phyloP scores from a whole-genome alignment of 2,888 invertebrate genomes.

The Elegia similella region DNA sequence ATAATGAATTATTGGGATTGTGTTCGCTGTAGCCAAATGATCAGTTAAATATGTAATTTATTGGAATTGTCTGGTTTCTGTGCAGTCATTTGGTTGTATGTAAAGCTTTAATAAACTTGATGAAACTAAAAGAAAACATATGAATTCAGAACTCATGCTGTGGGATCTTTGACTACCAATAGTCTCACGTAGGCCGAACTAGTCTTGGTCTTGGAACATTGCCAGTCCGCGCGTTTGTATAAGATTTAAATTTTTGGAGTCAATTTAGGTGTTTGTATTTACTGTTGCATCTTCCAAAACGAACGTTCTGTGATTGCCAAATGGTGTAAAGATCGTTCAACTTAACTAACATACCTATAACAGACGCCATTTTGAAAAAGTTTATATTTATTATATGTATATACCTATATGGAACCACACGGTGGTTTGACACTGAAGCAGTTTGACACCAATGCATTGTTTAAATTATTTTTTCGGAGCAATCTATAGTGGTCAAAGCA shows the following conservation, averaged over 20 bases:
- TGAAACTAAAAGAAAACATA: background rate
- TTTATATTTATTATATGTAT: too few relatives aligned
- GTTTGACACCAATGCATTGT: too few relatives aligned
- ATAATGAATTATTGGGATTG: too few relatives aligned
- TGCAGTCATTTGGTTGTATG: too few relatives aligned
- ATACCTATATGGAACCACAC: too few relatives aligned
- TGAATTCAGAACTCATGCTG: background rate
- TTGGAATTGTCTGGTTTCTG: too few relatives aligned
- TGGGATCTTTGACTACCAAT: slow-evolving; percentile 26
- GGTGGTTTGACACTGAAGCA: too few relatives aligned
- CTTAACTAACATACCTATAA: background rate
- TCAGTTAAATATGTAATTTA: too few relatives aligned
- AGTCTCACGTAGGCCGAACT: slow-evolving; percentile 47
- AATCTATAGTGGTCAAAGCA: too few relatives aligned
- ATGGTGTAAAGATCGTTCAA: background rate
- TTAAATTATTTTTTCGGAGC: too few relatives aligned
- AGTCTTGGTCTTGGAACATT: slow-evolving; percentile 50
- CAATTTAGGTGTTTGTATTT: slow-evolving; percentile 40
- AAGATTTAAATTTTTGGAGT: slow-evolving; percentile 76
- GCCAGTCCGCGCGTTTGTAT: slow-evolving; percentile 62
- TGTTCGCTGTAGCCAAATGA: too few relatives aligned
- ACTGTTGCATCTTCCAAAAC: slow-evolving; percentile 33
- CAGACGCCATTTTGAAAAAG: slow-evolving; percentile 19
- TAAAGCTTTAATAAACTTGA: too few relatives aligned
- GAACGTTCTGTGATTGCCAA: slow-evolving; percentile 13